phyloP scores from a whole-genome alignment of 2,888 invertebrate genomes.

The Bruchidius siliquastri region DNA sequence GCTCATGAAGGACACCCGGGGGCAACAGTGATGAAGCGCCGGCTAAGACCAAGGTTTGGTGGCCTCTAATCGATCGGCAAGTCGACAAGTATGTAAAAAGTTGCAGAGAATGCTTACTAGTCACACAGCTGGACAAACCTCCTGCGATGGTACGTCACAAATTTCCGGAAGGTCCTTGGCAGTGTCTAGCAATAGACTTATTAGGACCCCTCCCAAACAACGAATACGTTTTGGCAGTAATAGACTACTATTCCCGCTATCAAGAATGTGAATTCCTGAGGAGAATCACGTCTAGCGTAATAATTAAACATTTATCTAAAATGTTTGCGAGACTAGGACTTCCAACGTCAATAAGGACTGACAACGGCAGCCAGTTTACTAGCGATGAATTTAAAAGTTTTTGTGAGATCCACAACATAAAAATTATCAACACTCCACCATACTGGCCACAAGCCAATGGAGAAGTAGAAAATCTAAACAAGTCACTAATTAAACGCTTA shows the following conservation, averaged over 20 bases:
- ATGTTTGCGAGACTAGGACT: constrained; percentile 14
- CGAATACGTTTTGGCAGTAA: constrained; percentile 15
- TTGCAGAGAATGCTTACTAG: constrained; percentile 19
- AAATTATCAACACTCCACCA: constrained; percentile 15
- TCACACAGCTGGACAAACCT: constrained; percentile 13
- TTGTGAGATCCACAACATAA: constrained; percentile 13
- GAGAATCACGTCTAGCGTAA: constrained; percentile 11
- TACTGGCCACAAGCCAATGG: constrained; percentile 29
- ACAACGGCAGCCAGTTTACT: constrained; percentile 19
- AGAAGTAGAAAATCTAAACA: constrained; percentile 31
- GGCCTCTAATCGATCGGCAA: constrained; percentile 20
- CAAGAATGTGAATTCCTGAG: constrained; percentile 12
- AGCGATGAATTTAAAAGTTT: constrained; percentile 18
- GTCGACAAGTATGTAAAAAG: constrained; percentile 15
- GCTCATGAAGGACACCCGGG: constrained; percentile 27
- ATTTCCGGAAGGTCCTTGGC: constrained; percentile 22
- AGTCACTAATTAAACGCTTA: constrained; percentile 24
- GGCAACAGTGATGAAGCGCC: constrained; percentile 22
- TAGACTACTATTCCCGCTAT: constrained; percentile 5
- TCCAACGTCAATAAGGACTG: constrained; percentile 14
- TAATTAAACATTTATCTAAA: constrained; percentile 12
- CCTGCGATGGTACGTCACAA: constrained; percentile 19
- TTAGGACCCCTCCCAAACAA: constrained; percentile 23
- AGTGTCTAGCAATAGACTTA: constrained; percentile 25
- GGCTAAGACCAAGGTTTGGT: constrained; percentile 25